Evolutionary conservation across 1,140 invertebrate species (phyloP).

Genomic region (Heliconius congener): DNA sequence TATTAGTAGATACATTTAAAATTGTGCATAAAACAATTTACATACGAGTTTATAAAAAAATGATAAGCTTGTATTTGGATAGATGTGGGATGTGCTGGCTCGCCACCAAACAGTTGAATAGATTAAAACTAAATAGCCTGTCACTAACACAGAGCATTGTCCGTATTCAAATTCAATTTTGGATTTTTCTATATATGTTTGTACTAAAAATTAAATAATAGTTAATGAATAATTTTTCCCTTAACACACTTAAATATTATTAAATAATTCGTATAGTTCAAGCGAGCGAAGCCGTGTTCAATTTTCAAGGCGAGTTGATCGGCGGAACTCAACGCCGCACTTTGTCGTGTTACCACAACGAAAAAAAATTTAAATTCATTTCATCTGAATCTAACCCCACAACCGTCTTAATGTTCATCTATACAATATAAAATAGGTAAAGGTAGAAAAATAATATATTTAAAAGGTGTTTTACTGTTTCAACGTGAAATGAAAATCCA

Average conservation of each 20-base stretch:
- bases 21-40: background rate
- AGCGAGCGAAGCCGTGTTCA: no score
- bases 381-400: background rate
- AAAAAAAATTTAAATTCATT: no score
- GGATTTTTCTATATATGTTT: background rate
- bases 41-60: background rate
- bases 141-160: background rate
- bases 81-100: background rate
- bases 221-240: background rate
- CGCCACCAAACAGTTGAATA: constrained; percentile 5
- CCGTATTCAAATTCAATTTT: constrained; percentile 2
- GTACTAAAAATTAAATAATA: background rate
- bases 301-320: no score
- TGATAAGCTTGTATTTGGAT: background rate
- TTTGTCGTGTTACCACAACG: no score
- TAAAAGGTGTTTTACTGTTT: constrained; percentile 1
- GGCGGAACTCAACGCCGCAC: no score
- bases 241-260: no score
- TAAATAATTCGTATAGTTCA: no score
- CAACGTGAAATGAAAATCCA: constrained; percentile 21
- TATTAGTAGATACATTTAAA: background rate
- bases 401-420: background rate
- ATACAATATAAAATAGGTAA: no score
- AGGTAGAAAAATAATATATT: background rate
- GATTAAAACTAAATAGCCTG: constrained; percentile 14